Evolutionary conservation across 2,113 vertebrate genomes (phyloP), one percentile per base, ranked within the genome.

Genomic region (Oplegnathus fasciatus): DNA sequence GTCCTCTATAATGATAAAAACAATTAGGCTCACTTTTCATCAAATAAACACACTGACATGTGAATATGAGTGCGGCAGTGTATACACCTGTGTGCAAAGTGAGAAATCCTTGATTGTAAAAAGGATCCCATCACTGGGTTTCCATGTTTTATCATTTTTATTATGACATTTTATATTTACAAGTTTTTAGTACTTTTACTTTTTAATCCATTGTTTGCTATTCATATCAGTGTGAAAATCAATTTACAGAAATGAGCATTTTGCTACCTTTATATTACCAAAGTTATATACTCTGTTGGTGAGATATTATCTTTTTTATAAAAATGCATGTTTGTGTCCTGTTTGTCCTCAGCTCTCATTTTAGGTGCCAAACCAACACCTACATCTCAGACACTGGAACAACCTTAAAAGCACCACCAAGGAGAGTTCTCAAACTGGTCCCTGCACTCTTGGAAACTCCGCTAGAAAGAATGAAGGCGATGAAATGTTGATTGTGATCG

Each of bases 401-500:
- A 75, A 17, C 20, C 52, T 46, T 22, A 26, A 73, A 40, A 52
- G 42, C 37, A 22, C 5, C 22, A 44, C 18, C 44, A 28, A 44
- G 37, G 20, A 44, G 42, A 40, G 2, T 54, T 69, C 66, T 66
- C 22, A 60, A 72, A 22, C 24, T 15, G 6, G 9, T 22, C 28
- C 22, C 78, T 57, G 72, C n/a, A 9, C 34, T 24, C 11, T 65
- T 42, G 40, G 30, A 75, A 50, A 22, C 50, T 22, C 32, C 0
- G 44, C 52, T 58, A 20, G 48, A 30, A 22, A 46, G 50, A 71
- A 72, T 26, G 34, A 46, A 82, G 62, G 62, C 44, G 81, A 37
- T 57, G 60, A 85, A 62, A 84, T 9, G 10, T 52, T 52, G 44
- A 22, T 22, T 58, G 52, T 44, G 79, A 80, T 42, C 61, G 69